A percentile compares a stretch with the other conserved stretches of the same genome.
Conservation (phyloP, 53 echinoderm and acorn worm species). For the Antedon mediterranea region DNA sequence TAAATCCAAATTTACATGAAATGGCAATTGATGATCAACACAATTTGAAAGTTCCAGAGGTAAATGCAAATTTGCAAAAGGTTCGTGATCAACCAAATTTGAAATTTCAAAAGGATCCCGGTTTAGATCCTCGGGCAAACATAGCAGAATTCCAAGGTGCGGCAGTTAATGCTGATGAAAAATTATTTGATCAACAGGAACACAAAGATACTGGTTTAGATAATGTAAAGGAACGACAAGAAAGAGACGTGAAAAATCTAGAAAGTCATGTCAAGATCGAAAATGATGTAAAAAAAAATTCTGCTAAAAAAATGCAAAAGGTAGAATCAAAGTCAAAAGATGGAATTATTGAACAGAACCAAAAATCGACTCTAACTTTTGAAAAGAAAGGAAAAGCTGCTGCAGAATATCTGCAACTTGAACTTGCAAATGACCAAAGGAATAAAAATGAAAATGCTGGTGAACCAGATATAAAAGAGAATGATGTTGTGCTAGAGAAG, state of each 20-base stretch:
- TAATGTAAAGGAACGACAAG: neutral
- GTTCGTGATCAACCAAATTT: too few species aligned
- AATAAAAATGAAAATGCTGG: neutral
- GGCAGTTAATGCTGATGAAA: too few species aligned
- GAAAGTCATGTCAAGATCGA: neutral
- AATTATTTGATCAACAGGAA: neutral
- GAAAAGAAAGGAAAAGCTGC: neutral
- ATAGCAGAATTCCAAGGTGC: too few species aligned
- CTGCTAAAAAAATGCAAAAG: neutral
- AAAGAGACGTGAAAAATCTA: neutral
- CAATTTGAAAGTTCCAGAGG: too few species aligned
- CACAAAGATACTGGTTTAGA: neutral
- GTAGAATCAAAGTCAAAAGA: neutral
- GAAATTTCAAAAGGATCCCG: too few species aligned
- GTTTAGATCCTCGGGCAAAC: too few species aligned
- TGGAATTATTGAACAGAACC: neutral
- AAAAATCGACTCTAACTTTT: neutral
- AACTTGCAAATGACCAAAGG: neutral
- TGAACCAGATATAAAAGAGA: neutral
- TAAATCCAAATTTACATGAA: too few species aligned
- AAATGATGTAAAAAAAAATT: neutral
- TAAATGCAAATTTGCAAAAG: too few species aligned
- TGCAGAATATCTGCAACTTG: neutral
- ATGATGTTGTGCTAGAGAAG: neutral
- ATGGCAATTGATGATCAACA: too few species aligned